phyloP scores from a whole-genome alignment of 2,888 invertebrate genomes.

The Drosophila eohydei region DNA sequence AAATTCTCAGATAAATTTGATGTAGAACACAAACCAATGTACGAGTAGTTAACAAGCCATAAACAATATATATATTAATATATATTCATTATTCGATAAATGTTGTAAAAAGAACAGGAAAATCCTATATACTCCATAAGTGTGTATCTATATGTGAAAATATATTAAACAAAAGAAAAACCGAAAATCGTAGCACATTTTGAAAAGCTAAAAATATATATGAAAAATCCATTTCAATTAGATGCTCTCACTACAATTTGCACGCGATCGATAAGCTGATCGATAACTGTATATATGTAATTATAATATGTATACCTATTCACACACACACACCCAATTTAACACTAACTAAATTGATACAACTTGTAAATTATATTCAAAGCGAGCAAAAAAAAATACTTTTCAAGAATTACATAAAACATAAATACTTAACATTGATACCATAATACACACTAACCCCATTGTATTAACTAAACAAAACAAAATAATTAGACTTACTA shows the following conservation, averaged over 20 bases:
- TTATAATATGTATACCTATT: constrained; percentile 43
- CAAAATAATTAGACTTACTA: constrained; percentile 70
- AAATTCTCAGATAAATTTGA: constrained; percentile 14
- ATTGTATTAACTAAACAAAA: constrained; percentile 65
- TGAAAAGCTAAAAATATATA: constrained; percentile 14
- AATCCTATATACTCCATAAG: constrained; percentile 24
- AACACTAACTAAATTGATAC: constrained; percentile 12
- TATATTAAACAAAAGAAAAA: background rate
- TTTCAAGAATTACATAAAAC: constrained; percentile 49
- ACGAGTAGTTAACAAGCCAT: constrained; percentile 53
- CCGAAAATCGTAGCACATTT: constrained; percentile 38
- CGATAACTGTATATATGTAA: constrained; percentile 69
- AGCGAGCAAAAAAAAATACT: constrained; percentile 42
- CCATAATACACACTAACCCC: constrained; percentile 50
- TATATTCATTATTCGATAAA: constrained; percentile 62
- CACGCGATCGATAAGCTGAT: constrained; percentile 28
- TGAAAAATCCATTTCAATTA: constrained; percentile 28
- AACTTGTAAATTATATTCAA: constrained; percentile 50
- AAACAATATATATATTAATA: constrained; percentile 29
- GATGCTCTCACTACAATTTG: constrained; percentile 33
- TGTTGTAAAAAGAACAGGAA: constrained; percentile 64
- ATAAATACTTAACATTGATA: constrained; percentile 55
- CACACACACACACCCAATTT: constrained; percentile 18
- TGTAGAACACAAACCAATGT: constrained; percentile 45
- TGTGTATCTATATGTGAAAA: constrained; percentile 33